Evolutionary conservation across 2,797 vertebrate genomes (phyloP), one percentile per base, ranked within the genome.

Genomic region (Discoglossus pictus): DNA sequence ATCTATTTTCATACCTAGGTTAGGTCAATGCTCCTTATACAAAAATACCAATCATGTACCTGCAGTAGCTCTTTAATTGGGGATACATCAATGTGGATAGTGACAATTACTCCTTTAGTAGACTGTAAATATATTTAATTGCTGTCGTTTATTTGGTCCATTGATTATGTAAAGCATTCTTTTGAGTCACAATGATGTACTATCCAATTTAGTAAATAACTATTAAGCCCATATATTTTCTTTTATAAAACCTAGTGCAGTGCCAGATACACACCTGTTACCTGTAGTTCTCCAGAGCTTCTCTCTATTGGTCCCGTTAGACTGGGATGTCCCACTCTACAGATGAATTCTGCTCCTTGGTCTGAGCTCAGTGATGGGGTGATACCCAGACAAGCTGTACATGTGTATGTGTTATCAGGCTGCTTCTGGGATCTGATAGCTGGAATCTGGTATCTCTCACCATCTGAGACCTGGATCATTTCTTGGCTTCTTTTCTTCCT

Each of bases 261-360:
- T 6, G n/a, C n/a, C n/a, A n/a, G n/a, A n/a, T n/a, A n/a, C 31
- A 34, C 51, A 53, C 51, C 51, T 17, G 16, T 53, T 6, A 3
- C 8, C 31, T n/a, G n/a, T 53, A 11, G 51, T 17, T 17, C 36
- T 35, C 36, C 20, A 9, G 52, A 46, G 2, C 52, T 55, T 21
- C 4, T 31, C 6, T 46, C 42, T 47, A 55, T 65, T n/a, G 51
- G 52, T 3, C 17, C 1, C 25, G 13, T 11, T 7, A 65, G 62
- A 42, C 51, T 65, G 40, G 62, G 51, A 38, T 65, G 62, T 25
- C 17, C 31, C 4, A 65, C 62, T 38, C 18, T 65, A 21, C 62
- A 65, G 40, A 55, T 47, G 16, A 38, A 36, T 21, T 46, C 27
- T 4, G 34, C 18, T 12, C 24, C 50, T 16, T 39, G 25, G 6